phyloP scores from a whole-genome alignment of 2,113 vertebrate genomes.

The Microcebus murinus region DNA sequence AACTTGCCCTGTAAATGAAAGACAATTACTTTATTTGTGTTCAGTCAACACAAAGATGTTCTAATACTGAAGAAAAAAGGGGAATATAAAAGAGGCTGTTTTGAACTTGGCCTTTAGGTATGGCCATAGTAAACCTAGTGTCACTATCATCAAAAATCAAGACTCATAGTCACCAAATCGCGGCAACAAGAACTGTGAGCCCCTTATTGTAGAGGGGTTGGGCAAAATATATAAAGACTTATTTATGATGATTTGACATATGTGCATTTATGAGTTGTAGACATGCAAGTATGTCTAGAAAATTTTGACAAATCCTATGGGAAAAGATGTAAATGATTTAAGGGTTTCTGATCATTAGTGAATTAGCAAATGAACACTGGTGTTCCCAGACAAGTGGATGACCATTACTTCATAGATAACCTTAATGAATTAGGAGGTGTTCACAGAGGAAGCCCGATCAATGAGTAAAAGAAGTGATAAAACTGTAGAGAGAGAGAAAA shows the following conservation, averaged over 20 bases:
- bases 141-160: neutral
- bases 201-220: neutral
- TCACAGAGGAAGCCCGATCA: neutral
- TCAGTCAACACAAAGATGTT: neutral
- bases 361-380: neutral
- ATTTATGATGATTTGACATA: neutral
- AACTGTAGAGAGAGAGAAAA: neutral
- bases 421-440: neutral
- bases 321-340: neutral
- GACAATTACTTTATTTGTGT: neutral
- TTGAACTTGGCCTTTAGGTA: neutral
- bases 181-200: neutral
- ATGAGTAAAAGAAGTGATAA: neutral
- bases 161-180: neutral
- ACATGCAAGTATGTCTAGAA: neutral
- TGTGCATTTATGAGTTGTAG: neutral
- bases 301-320: neutral
- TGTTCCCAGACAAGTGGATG: neutral
- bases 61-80: neutral
- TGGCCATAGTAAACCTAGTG: neutral
- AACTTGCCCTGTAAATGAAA: neutral
- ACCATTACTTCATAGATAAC: neutral
- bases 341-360: neutral
- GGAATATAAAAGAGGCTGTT: neutral
- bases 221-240: neutral